These are phyloP conservation scores for Apis mellifera DNA, from an alignment of 1,140 invertebrate species.

Conservation along the genomic window Amel_HAv3.1 CM009935.2:3555001-3555500, in stretches of 20 bases:
- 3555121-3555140: too few species aligned
- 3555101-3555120: too few species aligned
- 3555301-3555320: too few species aligned
- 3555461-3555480: constrained; percentile 49
- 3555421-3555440: constrained; percentile 69
- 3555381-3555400: constrained; percentile 58
- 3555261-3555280: background rate
- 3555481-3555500: constrained; percentile 40
- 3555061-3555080: too few species aligned
- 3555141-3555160: too few species aligned
- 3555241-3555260: background rate
- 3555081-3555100: too few species aligned
- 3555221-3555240: background rate
- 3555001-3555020: too few species aligned
- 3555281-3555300: background rate
- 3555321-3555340: background rate
- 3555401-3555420: constrained; percentile 36
- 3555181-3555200: too few species aligned
- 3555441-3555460: constrained; percentile 75
- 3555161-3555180: too few species aligned
- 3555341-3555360: constrained; percentile 12
- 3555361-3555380: constrained; percentile 15
- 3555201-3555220: too few species aligned
- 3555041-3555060: too few species aligned
- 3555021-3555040: too few species aligned